Evolutionary conservation across 2,888 invertebrate species (phyloP), one percentile per base, ranked within the genome.

Genomic region (Drosophila setosimentum): DNA sequence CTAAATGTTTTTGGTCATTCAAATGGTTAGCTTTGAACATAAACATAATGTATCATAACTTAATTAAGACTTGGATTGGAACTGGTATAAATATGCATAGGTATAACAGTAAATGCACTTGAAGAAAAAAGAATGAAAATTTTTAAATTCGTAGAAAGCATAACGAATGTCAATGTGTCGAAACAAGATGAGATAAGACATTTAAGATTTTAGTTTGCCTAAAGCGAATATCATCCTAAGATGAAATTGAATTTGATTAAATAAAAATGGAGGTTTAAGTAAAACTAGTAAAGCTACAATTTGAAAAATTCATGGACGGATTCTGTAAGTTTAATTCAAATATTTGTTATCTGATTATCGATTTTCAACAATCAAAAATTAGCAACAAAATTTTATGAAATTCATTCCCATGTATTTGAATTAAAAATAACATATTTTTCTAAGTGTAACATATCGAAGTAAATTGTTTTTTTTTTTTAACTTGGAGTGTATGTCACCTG

Each of bases 1-100:
- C 59, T 50, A n/a, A 78, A 68, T 73, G 73, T 73, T 68, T 68
- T 57, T 62, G 61, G 54, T 49, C 73, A 79, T 73, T 77, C 67
- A 80, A 78, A 78, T 80, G 76, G 64, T 58, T 59, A 27, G 13
- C 66, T 48, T 13, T n/a, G 48, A 53, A 68, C 76, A 63, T 60
- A 54, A 54, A 54, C 54, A 27, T 55, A 54, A 60, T 29, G 37
- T 35, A 63, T 79, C 77, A 80, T 80, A 80, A 80, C 68, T 79
- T 63, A 79, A 79, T 79, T 79, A 79, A 68, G 65, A 33, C 64
- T 37, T 48, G 33, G 42, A 16, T 58, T 40, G 45, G 5, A 33
- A 5, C 27, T 42, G 33, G 40, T 11, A 60, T 37, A 67, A 80
- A 67, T 80, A 76, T 65, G 60, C 67, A 71, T 66, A 68, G 60